Evolutionary conservation across 2,113 vertebrate species (phyloP).

Genomic region (Scortum barcoo): DNA sequence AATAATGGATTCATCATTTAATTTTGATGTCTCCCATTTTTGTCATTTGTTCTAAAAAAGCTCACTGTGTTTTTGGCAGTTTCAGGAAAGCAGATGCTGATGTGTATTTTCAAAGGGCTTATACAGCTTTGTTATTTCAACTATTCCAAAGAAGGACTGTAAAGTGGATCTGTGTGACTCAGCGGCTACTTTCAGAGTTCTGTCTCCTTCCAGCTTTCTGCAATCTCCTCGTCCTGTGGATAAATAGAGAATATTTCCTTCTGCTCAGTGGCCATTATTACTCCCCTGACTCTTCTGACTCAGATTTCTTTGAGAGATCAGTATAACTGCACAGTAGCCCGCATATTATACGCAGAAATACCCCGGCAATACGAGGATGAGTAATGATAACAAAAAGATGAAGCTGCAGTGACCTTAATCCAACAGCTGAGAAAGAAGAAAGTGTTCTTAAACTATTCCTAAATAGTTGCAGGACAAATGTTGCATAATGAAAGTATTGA

Average conservation of each 20-base stretch:
- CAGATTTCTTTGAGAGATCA: constrained; percentile 26
- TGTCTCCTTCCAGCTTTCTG: background rate
- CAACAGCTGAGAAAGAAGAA: background rate
- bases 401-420: constrained; percentile 17
- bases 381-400: background rate
- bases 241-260: constrained; percentile 9
- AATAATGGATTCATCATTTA: constrained; percentile 71
- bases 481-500: background rate
- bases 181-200: constrained; percentile 22
- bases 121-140: constrained; percentile 31
- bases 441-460: background rate
- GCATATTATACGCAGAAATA: background rate
- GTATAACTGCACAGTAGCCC: background rate
- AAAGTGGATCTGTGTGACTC: constrained; percentile 42
- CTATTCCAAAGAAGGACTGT: constrained; percentile 16
- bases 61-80: constrained; percentile 28
- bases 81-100: constrained; percentile 39
- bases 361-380: background rate
- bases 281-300: constrained; percentile 23
- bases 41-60: constrained; percentile 47
- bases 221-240: constrained; percentile 7
- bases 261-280: constrained; percentile 18
- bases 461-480: background rate
- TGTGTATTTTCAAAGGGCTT: constrained; percentile 16
- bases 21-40: constrained; percentile 58